phyloP scores from a whole-genome alignment of 2,888 invertebrate species.

The Macrosoma leucophasiata region DNA sequence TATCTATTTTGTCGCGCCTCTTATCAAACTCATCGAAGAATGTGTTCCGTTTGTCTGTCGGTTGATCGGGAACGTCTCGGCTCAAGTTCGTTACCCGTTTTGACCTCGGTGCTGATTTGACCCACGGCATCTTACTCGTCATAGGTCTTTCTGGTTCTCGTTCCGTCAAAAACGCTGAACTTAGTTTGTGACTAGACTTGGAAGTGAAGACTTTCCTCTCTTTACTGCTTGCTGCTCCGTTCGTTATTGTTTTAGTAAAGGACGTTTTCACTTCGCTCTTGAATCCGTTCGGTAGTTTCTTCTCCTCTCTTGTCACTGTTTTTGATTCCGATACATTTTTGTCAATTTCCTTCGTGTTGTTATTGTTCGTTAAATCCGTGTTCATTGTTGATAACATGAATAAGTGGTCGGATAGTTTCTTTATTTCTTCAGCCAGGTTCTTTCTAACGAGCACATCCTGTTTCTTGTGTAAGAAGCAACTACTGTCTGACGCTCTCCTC shows the following conservation, averaged over 20 bases:
- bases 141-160: conserved; percentile 59
- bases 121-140: conserved; percentile 74
- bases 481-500: conserved; percentile 86
- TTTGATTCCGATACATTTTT: conserved; percentile 59
- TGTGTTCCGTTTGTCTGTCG: conserved; percentile 74
- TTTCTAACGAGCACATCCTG: conserved; percentile 79
- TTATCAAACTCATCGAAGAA: conserved; percentile 69
- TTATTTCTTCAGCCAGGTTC: conserved; percentile 88
- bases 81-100: conserved; percentile 81
- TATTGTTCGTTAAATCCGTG: conserved; percentile 67
- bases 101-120: conserved; percentile 71
- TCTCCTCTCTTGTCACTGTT: conserved; percentile 44
- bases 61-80: conserved; percentile 82
- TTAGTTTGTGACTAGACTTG: conserved; percentile 59
- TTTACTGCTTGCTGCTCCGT: conserved; percentile 47
- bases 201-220: conserved; percentile 56
- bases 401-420: conserved; percentile 87
- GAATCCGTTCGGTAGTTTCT: conserved; percentile 52
- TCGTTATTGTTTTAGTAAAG: conserved; percentile 48
- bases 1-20: conserved; percentile 62
- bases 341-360: conserved; percentile 55
- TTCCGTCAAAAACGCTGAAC: conserved; percentile 54
- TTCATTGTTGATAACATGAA: conserved; percentile 82
- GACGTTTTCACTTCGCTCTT: conserved; percentile 46
- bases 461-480: conserved; percentile 77